phyloP scores from a whole-genome alignment of 2,797 vertebrate species.

The Sorex maritimensis region DNA sequence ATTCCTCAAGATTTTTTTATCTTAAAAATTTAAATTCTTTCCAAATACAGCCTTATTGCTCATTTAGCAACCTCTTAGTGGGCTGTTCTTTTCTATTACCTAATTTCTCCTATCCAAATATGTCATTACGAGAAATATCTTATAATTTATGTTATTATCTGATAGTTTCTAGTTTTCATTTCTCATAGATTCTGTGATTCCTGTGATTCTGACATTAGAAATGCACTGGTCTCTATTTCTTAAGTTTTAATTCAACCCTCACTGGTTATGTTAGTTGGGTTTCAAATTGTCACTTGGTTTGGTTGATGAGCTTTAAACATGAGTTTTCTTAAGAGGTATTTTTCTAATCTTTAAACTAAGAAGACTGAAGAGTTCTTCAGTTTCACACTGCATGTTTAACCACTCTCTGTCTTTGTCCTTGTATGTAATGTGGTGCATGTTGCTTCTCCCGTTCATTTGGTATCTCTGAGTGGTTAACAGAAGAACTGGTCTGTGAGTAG shows the following conservation, averaged over 20 bases:
- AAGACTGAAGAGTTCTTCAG: constrained; percentile 41
- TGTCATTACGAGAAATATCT: constrained; percentile 86
- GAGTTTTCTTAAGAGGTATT: constrained; percentile 28
- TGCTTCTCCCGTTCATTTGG: neutral
- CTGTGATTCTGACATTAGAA: constrained; percentile 81
- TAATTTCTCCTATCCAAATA: constrained; percentile 83
- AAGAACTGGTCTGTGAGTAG: neutral
- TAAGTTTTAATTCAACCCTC: constrained; percentile 74
- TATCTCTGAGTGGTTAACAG: neutral
- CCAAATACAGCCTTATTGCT: constrained; percentile 72
- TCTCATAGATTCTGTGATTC: constrained; percentile 45
- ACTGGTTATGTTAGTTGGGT: constrained; percentile 74
- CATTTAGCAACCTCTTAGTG: constrained; percentile 58
- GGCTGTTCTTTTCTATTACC: constrained; percentile 65
- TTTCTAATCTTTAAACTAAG: constrained; percentile 59
- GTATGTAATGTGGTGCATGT: neutral
- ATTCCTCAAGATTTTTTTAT: constrained; percentile 78
- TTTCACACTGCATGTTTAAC: constrained; percentile 53
- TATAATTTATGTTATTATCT: constrained; percentile 64
- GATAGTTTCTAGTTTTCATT: constrained; percentile 9
- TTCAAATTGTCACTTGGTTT: constrained; percentile 78
- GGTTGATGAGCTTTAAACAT: constrained; percentile 61
- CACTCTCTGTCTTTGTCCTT: neutral
- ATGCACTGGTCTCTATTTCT: constrained; percentile 77
- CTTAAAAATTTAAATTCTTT: constrained; percentile 82